These are phyloP conservation scores for Cirrhinus molitorella DNA, from an alignment of 2,797 vertebrate species.

Conservation along the genomic window DNA sequence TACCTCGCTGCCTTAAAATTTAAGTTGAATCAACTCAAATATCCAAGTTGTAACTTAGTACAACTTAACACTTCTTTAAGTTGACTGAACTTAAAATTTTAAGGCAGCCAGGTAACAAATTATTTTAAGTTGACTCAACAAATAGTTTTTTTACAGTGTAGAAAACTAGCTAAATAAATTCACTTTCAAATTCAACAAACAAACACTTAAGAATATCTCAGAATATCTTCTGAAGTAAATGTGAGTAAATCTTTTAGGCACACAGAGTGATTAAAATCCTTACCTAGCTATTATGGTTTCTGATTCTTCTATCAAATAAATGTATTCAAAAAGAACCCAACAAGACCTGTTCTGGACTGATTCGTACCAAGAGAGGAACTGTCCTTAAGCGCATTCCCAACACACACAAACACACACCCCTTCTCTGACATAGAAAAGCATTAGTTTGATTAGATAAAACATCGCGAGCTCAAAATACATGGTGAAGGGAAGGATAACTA, in stretches of 20 bases:
- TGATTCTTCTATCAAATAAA: background rate
- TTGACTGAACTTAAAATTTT: too few relatives aligned
- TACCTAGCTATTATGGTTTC: background rate
- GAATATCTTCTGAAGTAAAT: background rate
- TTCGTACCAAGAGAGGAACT: background rate
- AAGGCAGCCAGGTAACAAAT: too few relatives aligned
- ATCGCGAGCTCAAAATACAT: constrained; percentile 1
- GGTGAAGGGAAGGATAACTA: background rate
- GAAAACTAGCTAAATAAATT: background rate
- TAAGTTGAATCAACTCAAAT: too few relatives aligned
- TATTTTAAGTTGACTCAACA: too few relatives aligned
- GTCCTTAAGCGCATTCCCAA: background rate
- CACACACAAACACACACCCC: background rate
- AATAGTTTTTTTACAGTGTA: too few relatives aligned
- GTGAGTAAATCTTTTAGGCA: background rate
- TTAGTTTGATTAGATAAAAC: constrained; percentile 8
- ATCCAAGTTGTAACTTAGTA: too few relatives aligned
- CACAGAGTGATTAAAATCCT: background rate
- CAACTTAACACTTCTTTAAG: too few relatives aligned
- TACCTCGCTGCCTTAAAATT: too few relatives aligned
- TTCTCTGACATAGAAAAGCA: background rate
- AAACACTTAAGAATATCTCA: too few relatives aligned
- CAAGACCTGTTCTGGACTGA: background rate
- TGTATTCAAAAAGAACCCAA: background rate
- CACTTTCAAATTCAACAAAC: too few relatives aligned